Evolutionary conservation across 2,113 vertebrate genomes (phyloP).

Genomic region (Todiramphus saurophagus): DNA sequence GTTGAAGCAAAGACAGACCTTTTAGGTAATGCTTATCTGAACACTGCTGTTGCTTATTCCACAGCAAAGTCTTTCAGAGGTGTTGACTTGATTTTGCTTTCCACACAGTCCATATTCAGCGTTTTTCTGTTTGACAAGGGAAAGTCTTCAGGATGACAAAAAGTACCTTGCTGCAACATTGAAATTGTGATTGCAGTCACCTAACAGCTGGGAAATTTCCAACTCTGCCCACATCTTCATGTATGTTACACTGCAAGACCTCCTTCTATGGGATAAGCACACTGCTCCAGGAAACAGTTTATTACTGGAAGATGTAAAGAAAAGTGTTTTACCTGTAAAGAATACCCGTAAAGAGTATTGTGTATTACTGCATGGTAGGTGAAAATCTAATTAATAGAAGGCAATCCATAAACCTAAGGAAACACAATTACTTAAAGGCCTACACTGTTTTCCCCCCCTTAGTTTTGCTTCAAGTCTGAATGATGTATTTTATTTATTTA

Average conservation of each 20-base stretch:
- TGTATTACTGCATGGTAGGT: neutral
- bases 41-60: neutral
- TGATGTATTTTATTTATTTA: too few relatives aligned
- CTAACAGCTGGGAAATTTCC: neutral
- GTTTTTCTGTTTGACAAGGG: neutral
- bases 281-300: neutral
- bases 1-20: neutral
- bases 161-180: neutral
- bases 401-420: neutral
- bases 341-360: neutral
- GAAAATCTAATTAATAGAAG: neutral
- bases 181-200: neutral
- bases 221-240: neutral
- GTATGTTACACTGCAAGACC: neutral
- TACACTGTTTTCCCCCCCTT: neutral
- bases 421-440: neutral
- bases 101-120: neutral
- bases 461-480: neutral
- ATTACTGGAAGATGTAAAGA: neutral
- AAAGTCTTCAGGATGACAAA: neutral
- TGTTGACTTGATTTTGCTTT: neutral
- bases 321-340: neutral
- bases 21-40: neutral
- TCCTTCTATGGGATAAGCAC: neutral
- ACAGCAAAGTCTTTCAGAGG: neutral